Base-by-base conservation (phyloP, 2,113 vertebrate species). In the Triplophysa siluroides region DNA sequence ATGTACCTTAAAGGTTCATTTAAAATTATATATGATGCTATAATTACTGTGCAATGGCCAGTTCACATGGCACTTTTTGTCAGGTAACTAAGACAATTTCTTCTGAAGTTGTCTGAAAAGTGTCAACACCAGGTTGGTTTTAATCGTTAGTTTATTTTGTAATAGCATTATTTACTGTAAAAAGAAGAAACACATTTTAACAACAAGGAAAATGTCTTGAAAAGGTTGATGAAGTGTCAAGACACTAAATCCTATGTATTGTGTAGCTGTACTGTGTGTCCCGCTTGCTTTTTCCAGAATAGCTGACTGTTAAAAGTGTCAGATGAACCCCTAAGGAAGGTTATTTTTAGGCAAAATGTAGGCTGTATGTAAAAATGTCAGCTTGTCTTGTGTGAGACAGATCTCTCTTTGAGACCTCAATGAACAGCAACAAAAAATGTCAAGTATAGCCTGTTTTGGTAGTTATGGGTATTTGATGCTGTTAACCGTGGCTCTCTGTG, bases 311-410 rank as follows among this genome's bases (percentile, higher is more conserved):
- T 11, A 9, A 47, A 47, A 50, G 13, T 12, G 13, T 12, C 45
- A 38, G 33, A 52, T 47, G 47, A 66, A n/a, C 47, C 68, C 24
- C 47, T 33, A 71, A 71, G 69, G 69, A 71, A 71, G 2, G 16
- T 8, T 71, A n/a, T 71, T 33, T 71, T 71, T 56, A 71, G 26
- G 29, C 52, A 41, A 33, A 58, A 72, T 41, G 70, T 58, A 58
- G 70, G 70, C 52, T 72, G 29, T 41, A 58, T 12, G 58, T 41
- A 41, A 38, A 58, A 72, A 72, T 58, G 14, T 58, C 50, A 38
- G 26, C 58, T 72, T 38, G 47, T 54, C 47, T 33, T 71, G 10
- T 54, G 47, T 54, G 50, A 56, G 18, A 1, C 18, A 19, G 52
- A 56, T 56, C 52, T 56, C 16, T 19, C 7, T 56, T 19, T 56